Evolutionary conservation across 1,140 invertebrate genomes (phyloP), one percentile per base, ranked within the genome.

Genomic region (Andricus grossulariae): DNA sequence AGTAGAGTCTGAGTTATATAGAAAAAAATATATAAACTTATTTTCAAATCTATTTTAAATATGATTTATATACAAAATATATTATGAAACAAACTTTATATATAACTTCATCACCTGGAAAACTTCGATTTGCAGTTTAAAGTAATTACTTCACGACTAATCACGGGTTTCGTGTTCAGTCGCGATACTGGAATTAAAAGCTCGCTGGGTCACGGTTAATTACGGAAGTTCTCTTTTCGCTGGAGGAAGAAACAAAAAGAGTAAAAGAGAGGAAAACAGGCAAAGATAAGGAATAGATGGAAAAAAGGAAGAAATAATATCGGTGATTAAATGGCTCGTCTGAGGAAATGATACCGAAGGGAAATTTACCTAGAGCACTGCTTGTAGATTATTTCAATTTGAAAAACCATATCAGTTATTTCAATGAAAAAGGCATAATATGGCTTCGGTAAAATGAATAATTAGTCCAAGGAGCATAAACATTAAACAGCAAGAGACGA

Each of bases 271-370:
- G 25, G 4, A 32, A 32, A 15, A 60, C 57, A 60, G 16, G 21
- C 21, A 25, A 13, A n/a, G 6, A 15, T 12, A 21, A 15, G 32
- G 21, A 13, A 60, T 60, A 25, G 57, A 16, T 15, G 16, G 57
- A 21, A 25, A 60, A 32, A 60, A 25, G 57, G 32, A 25, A 32
- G 13, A 60, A 60, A 60, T 60, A 60, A 60, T 60, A 60, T 60
- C 57, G 57, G 57, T 60, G 57, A 60, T 60, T 60, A 60, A 60
- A 60, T 60, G 57, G 57, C 57, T 60, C 21, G 55, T 60, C 55
- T 60, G 19, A 60, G 32, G 21, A 60, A 60, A 60, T 21, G 32
- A 60, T 60, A 60, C 57, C 57, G 57, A 60, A 60, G 57, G 57
- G 57, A 60, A 60, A 60, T 60, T 60, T 21, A 25, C 57, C 57